phyloP scores from a whole-genome alignment of 2,888 invertebrate species.

The Anthophora plumipes region DNA sequence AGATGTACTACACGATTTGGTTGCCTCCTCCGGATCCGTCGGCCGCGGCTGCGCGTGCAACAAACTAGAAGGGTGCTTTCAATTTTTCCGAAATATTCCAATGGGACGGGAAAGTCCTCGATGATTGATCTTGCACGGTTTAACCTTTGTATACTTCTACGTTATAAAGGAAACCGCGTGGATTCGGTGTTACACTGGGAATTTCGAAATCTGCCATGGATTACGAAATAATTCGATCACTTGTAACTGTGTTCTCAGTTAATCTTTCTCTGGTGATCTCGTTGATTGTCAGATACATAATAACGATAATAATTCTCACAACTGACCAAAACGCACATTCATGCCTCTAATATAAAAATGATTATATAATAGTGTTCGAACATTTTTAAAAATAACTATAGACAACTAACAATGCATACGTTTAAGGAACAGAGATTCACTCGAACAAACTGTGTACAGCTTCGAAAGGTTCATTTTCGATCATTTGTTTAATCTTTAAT shows the following conservation, averaged over 20 bases:
- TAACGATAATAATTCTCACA: too few relatives aligned
- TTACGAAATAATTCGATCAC: conserved; percentile 22
- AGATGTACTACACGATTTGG: conserved; percentile 49
- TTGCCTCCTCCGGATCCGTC: conserved; percentile 36
- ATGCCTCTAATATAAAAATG: too few relatives aligned
- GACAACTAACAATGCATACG: neutral
- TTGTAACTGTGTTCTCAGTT: conserved; percentile 1
- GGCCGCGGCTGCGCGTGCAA: conserved; percentile 25
- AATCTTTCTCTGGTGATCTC: conserved; percentile 29
- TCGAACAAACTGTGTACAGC: neutral
- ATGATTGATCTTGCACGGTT: conserved; percentile 29
- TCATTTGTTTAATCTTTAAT: neutral
- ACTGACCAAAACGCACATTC: too few relatives aligned
- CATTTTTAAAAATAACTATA: too few relatives aligned
- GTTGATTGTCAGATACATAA: neutral
- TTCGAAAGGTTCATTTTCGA: too few relatives aligned
- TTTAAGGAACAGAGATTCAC: neutral
- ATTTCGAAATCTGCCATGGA: neutral
- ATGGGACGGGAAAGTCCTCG: conserved; percentile 34
- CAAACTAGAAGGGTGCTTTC: conserved; percentile 8
- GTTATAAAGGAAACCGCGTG: neutral
- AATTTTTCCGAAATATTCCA: conserved; percentile 22
- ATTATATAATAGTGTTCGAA: too few relatives aligned
- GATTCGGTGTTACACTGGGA: neutral
- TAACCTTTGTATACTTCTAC: conserved; percentile 24